Conservation (phyloP, 2,888 invertebrate genomes). For the Poecilus cupreus region DNA sequence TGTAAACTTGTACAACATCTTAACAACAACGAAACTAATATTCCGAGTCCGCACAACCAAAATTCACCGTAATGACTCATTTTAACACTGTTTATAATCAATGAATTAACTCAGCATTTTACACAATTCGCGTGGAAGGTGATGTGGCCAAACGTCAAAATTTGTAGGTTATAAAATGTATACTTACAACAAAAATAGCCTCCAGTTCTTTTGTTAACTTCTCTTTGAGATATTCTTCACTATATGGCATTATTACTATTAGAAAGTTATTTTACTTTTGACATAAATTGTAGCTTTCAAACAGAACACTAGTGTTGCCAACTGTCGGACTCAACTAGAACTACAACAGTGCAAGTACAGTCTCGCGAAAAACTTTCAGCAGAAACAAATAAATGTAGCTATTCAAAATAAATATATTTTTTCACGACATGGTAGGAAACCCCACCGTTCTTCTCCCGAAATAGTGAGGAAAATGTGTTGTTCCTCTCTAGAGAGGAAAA, state of each 20-base stretch:
- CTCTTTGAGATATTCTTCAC: constrained; percentile 79
- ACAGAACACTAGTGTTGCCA: too few relatives aligned
- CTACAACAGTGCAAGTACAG: too few relatives aligned
- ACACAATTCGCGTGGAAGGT: too few relatives aligned
- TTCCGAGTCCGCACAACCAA: constrained; percentile 73
- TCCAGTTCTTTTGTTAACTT: constrained; percentile 81
- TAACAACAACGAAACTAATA: constrained; percentile 78
- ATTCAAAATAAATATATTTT: too few relatives aligned
- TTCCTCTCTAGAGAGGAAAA: too few relatives aligned
- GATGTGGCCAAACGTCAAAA: not conserved
- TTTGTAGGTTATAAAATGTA: constrained; percentile 68
- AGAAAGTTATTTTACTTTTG: not conserved
- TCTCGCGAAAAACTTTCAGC: too few relatives aligned
- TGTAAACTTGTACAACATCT: constrained; percentile 85
- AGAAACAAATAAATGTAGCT: too few relatives aligned
- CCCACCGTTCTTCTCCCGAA: too few relatives aligned
- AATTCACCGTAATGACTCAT: constrained; percentile 60
- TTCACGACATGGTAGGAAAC: too few relatives aligned
- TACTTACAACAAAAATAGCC: constrained; percentile 83
- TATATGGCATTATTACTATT: constrained; percentile 77
- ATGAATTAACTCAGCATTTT: too few relatives aligned
- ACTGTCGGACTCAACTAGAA: too few relatives aligned
- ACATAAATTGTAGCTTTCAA: not conserved
- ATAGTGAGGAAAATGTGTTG: too few relatives aligned
- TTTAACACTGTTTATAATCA: not conserved